Base-by-base conservation (phyloP, 2,113 vertebrate species). In the Microtus pennsylvanicus region DNA sequence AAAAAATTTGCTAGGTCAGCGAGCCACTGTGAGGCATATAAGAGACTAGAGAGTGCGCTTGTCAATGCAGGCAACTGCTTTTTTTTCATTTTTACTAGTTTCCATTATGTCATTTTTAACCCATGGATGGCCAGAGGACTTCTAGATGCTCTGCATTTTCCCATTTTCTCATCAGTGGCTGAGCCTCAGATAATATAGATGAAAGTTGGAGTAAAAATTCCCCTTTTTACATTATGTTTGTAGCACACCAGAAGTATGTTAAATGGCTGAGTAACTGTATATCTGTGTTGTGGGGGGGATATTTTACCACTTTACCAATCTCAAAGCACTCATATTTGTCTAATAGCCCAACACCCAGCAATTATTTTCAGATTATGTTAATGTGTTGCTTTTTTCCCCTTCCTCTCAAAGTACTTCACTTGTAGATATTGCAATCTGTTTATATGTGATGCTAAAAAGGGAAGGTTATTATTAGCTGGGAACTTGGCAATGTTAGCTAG, bases 361-460 rank as follows among this genome's bases (percentile, higher is more conserved):
- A 72, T 97, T 96, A 96, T 96, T 98, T 98, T 97, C 94, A 93
- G 94, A 93, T 97, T 97, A 97, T 24, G 24, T 80, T 97, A 89
- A 95, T 97, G 75, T 90, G 63, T 52, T 80, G 0, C 8, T 75
- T 96, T 87, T 87, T 95, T 87, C 7, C 0, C 30, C 19, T 30
- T 33, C 52, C 30, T 4, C 80, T 93, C 24, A 81, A 91, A 98
- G 83, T n/a, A 92, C 47, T 96, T 96, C 47, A 30, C 52, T 86
- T 76, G 61, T 94, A 93, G 97, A 90, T 65, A 88, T 65, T 90
- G 81, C 82, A 96, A 63, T 98, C 96, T 98, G 94, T 90, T 97
- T 97, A 93, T 77, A 74, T 94, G 81, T 74, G 80, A 92, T 55
- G 61, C 90, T 94, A 88, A 91, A 95, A 90, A 22, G 80, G 93